Evolutionary conservation across 2,888 invertebrate genomes (phyloP), one percentile per base, ranked within the genome.

Genomic region (Lepeophtheirus nordmannii): DNA sequence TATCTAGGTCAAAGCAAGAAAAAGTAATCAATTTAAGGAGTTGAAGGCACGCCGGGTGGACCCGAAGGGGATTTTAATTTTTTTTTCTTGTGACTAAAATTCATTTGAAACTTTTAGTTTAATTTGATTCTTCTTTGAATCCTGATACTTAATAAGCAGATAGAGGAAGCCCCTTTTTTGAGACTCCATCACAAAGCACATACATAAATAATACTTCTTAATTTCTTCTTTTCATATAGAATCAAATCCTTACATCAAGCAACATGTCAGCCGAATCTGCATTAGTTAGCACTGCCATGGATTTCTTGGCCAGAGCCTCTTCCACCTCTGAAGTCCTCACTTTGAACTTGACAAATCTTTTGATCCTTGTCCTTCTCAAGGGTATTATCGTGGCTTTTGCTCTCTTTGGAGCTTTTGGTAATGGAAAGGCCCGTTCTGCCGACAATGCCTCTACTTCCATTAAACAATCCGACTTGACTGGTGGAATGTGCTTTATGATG

Each of bases 321-420:
- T 56, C 68, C 58, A 69, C 69, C 57, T 65, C 66, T 41, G 70
- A 84, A 84, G 84, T 87, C 2, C 76, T 89, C 59, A 89, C 88
- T 71, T 76, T 89, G 65, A 89, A 89, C 76, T 76, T 89, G 67
- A 87, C 88, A 0, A 89, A 89, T 74, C 76, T 89, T 69, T 78
- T 89, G 60, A 84, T 89, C 68, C 79, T 89, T 67, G 79, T 89
- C 62, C 81, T 90, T 39, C 77, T 90, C 68, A 89, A 89, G 76
- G 86, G 86, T 0, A 77, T 89, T 10, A 85, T 89, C 68, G 82
- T 88, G 71, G 86, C 87, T 0, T 87, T 87, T 12, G 87, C 87
- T 0, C 82, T 87, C 72, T 73, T 74, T 70, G 72, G 72, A 60
- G 72, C 73, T 61, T 73, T 73, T 17, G 72, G 71, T 62, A 70